These are phyloP conservation scores for Acronicta leporina DNA, from an alignment of 2,888 invertebrate genomes.

Conservation along the genomic window DNA sequence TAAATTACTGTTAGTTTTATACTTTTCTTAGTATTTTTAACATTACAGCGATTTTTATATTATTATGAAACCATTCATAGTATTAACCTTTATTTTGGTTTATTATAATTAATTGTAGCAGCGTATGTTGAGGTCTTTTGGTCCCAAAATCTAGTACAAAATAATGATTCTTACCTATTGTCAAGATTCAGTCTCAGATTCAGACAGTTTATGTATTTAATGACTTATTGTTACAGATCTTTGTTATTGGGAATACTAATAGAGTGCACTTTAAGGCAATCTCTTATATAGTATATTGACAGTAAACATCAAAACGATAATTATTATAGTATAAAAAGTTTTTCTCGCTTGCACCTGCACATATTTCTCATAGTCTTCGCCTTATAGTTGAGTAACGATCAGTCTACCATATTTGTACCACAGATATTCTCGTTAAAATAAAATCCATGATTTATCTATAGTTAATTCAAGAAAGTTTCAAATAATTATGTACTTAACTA, in stretches of 20 bases:
- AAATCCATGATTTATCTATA: slow-evolving; percentile 59
- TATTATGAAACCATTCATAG: slow-evolving; percentile 65
- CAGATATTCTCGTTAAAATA: slow-evolving; percentile 56
- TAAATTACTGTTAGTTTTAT: slow-evolving; percentile 83
- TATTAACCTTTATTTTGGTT: slow-evolving; percentile 65
- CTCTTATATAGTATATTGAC: slow-evolving; percentile 71
- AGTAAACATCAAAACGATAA: slow-evolving; percentile 55
- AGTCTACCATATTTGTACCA: slow-evolving; percentile 50
- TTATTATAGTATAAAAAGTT: slow-evolving; percentile 27
- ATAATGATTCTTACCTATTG: slow-evolving; percentile 48
- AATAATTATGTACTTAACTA: slow-evolving; percentile 81
- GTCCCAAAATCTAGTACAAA: slow-evolving; percentile 83
- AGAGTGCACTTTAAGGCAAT: slow-evolving; percentile 66
- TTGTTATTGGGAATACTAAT: slow-evolving; percentile 55
- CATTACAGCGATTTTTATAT: slow-evolving; percentile 64
- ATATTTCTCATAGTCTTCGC: slow-evolving; percentile 37
- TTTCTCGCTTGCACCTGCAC: slow-evolving; percentile 51
- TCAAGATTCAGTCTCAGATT: slow-evolving; percentile 11
- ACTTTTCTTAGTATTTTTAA: slow-evolving; percentile 65
- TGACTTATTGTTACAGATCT: slow-evolving; percentile 43
- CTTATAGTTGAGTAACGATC: slow-evolving; percentile 55
- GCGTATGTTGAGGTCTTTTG: slow-evolving; percentile 68
- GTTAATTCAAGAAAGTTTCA: slow-evolving; percentile 65
- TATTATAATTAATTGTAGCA: slow-evolving; percentile 58
- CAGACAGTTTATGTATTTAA: slow-evolving; percentile 17